A percentile compares a stretch with the other conserved stretches of the same genome.
Evolutionary conservation across 2,113 vertebrate species (phyloP).

Genomic region (Mobula birostris): DNA sequence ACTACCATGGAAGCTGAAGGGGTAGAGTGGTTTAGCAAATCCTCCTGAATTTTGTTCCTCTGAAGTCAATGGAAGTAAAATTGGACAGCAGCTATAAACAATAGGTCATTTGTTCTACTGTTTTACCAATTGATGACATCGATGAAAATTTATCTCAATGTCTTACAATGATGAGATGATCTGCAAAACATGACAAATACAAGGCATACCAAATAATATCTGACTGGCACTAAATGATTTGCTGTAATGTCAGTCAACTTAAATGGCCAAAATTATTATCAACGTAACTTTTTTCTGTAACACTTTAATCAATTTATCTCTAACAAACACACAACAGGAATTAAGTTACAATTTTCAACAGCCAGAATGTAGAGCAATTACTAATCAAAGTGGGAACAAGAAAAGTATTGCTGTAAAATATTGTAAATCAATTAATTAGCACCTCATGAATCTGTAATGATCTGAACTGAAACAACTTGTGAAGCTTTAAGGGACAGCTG

Average conservation of each 20-base stretch:
- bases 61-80: slow-evolving; percentile 1
- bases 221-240: background rate
- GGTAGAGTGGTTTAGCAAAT: background rate
- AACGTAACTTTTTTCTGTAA: background rate
- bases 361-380: background rate
- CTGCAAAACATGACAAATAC: background rate
- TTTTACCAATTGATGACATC: background rate
- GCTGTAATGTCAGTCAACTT: background rate
- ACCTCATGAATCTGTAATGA: slow-evolving; percentile 10
- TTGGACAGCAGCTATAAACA: background rate
- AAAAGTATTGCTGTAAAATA: background rate
- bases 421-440: slow-evolving; percentile 18
- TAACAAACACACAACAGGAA: background rate
- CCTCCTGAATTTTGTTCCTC: background rate
- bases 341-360: slow-evolving; percentile 11
- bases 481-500: slow-evolving; percentile 34
- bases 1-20: background rate
- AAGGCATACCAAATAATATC: background rate
- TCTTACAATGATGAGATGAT: background rate
- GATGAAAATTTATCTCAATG: background rate
- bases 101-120: background rate
- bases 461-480: slow-evolving; percentile 25
- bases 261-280: background rate
- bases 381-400: background rate
- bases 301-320: background rate